phyloP scores from a whole-genome alignment of 2,113 vertebrate genomes.

The Pipra filicauda region DNA sequence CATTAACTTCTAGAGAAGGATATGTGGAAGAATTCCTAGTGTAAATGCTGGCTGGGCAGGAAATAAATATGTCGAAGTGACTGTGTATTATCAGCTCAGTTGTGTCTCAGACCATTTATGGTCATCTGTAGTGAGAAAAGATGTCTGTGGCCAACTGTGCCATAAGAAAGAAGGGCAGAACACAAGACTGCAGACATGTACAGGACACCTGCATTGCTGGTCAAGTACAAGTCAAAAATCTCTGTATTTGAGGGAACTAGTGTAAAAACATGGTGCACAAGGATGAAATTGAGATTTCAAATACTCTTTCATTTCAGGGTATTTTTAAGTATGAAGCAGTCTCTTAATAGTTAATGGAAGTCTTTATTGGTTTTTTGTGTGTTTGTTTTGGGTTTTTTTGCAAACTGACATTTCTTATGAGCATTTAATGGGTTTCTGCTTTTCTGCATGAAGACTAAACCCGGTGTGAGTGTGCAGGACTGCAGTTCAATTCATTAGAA shows the following conservation, averaged over 20 bases:
- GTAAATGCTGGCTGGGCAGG: background rate
- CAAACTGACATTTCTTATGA: background rate
- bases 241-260: background rate
- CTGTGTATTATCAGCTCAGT: background rate
- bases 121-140: background rate
- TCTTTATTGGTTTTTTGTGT: background rate
- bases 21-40: background rate
- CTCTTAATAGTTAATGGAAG: background rate
- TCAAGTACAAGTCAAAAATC: background rate
- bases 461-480: background rate
- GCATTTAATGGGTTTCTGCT: background rate
- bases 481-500: constrained; percentile 2
- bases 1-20: background rate
- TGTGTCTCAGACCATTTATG: background rate
- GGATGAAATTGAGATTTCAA: background rate
- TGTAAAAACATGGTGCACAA: background rate
- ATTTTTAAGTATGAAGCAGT: background rate
- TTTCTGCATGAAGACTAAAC: background rate
- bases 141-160: background rate
- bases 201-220: background rate
- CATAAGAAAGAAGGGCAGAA: background rate
- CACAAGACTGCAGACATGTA: background rate
- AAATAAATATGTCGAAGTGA: background rate
- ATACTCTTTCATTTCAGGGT: background rate
- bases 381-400: background rate